phyloP scores from a whole-genome alignment of 2,113 vertebrate species.

The Dicrurus megarhynchus region DNA sequence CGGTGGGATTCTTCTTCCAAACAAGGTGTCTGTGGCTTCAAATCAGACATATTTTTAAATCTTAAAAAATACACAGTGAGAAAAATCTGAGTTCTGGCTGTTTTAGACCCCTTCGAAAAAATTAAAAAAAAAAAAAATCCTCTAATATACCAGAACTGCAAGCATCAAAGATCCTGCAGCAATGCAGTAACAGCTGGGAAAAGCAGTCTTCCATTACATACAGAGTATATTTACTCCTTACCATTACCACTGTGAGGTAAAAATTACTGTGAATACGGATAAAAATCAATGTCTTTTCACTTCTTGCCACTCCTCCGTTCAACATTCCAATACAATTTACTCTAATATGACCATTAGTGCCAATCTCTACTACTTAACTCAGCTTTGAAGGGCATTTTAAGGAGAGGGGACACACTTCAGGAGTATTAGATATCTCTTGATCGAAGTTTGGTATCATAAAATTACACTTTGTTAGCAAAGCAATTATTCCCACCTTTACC shows the following conservation, averaged over 20 bases:
- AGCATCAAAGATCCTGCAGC: not conserved
- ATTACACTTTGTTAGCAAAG: not conserved
- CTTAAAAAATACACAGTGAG: not conserved
- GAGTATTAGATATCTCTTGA: not conserved
- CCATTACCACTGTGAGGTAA: not conserved
- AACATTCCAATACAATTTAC: not conserved
- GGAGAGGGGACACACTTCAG: not conserved
- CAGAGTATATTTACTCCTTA: not conserved
- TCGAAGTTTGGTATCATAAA: not conserved
- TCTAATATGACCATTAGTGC: not conserved
- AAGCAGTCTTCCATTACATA: not conserved
- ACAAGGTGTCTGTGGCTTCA: not conserved
- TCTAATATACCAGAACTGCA: not conserved
- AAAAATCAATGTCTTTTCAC: not conserved
- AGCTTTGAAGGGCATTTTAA: not conserved
- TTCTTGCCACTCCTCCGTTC: not conserved
- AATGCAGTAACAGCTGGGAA: not conserved
- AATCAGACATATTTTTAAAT: not conserved
- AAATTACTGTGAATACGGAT: not conserved
- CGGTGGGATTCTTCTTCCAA: not conserved
- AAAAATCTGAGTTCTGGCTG: not conserved
- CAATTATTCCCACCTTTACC: not conserved
- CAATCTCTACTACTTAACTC: not conserved
- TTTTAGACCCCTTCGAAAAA: not conserved
- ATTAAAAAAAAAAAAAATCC: not conserved